Conservation (phyloP, 1,140 invertebrate genomes). For the Megathymus violae region DNA sequence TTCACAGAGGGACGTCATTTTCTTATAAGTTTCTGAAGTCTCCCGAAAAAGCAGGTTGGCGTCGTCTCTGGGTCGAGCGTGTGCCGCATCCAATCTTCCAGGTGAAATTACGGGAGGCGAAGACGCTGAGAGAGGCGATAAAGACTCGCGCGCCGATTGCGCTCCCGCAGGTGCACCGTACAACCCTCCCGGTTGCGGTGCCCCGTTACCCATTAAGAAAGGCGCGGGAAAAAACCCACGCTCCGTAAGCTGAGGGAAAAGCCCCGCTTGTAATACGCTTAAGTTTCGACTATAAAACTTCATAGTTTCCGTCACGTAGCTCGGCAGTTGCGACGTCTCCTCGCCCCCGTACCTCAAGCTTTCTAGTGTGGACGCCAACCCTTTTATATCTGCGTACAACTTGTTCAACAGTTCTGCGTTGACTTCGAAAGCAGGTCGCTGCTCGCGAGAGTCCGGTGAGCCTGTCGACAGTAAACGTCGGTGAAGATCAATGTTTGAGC, state of each 20-base stretch:
- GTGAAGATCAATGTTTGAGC: constrained; percentile 95
- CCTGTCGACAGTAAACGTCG: constrained; percentile 91
- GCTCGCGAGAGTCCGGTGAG: constrained; percentile 81
- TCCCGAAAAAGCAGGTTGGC: constrained; percentile 83
- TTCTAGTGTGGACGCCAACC: constrained; percentile 79
- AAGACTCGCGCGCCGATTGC: constrained; percentile 71
- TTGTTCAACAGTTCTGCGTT: constrained; percentile 92
- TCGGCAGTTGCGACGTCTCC: constrained; percentile 69
- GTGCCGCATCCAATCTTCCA: constrained; percentile 70
- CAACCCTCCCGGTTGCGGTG: constrained; percentile 57
- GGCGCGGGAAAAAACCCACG: constrained; percentile 73
- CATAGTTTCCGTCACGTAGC: constrained; percentile 80
- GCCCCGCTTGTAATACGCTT: constrained; percentile 66
- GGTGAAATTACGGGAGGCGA: constrained; percentile 80
- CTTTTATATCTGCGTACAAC: constrained; percentile 89
- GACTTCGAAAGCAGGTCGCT: constrained; percentile 87
- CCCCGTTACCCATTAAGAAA: constrained; percentile 73
- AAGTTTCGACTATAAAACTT: constrained; percentile 80
- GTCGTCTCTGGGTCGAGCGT: constrained; percentile 72
- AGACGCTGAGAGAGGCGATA: constrained; percentile 79
- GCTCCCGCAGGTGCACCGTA: constrained; percentile 72
- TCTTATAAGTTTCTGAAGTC: constrained; percentile 79
- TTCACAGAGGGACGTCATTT: constrained; percentile 82
- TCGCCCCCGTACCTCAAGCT: constrained; percentile 77
- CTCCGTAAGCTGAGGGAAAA: constrained; percentile 70